Evolutionary conservation across 2,797 vertebrate genomes (phyloP), one percentile per base, ranked within the genome.

Genomic region (Poeciliopsis presidionis): DNA sequence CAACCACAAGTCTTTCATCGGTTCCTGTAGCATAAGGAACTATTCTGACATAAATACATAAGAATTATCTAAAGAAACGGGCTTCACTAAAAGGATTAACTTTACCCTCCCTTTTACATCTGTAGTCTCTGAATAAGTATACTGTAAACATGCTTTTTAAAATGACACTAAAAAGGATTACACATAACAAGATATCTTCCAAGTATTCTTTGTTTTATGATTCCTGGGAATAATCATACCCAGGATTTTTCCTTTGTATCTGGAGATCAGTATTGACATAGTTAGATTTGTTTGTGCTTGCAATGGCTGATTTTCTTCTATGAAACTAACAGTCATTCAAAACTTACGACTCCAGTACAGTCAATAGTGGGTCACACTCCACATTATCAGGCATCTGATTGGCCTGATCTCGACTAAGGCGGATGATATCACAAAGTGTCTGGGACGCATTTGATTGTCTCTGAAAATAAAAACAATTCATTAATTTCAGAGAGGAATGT

Each of bases 391-490:
- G 97, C 89, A 97, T 96, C 88, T 98, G 98, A 93, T 92, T 95
- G 92, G 96, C 96, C 96, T 99, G 98, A 95, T 99, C 98, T 94
- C 98, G 95, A 96, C 98, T 98, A 92, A 99, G 94, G 89, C 98
- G 95, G 82, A 99, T 95, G 88, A 99, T 97, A 93, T 99, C 98
- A 86, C 98, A 99, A 88, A 99, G 96, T 36, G 98, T 98, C 91
- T 99, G 98, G 83, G 98, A 98, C 75, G 98, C 98, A 7, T 99
- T 99, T 77, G 98, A 99, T 95, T 99, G 96, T 96, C 96, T 96
- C 96, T 96, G 92, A 36, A 89, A 87, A 20, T 45, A 11, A 4
- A 72, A 73, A 79, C 8, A 12, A 49, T 12, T 33, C 0, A 82
- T 77, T 78, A 9, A 47, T 59, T 13, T 0, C 46, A 45, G 4